Base-by-base conservation (phyloP, 2,113 vertebrate species). In the Phrynosoma platyrhinos region DNA sequence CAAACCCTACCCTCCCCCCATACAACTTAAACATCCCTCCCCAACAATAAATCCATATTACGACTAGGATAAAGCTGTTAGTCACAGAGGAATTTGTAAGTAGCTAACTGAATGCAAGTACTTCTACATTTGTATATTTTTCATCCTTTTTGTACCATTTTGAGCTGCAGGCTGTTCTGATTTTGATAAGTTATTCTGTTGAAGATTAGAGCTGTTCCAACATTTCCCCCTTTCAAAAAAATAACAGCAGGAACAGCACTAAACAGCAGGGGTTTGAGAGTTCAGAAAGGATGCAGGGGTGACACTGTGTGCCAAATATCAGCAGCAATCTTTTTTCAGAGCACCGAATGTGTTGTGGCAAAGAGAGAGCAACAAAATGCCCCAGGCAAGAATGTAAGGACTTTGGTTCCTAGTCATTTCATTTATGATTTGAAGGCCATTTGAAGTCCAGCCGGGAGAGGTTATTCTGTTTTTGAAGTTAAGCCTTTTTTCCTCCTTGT, bases 261-360 rank as follows among this genome's bases (percentile, higher is more conserved):
- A 83, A 66, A n/a, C 42, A 68, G 71, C 71, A 53, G 72, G 71
- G 58, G 27, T 75, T 71, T 92, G 79, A 40, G 89, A 91, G 84
- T 77, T 81, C 76, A 83, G 13, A 0, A 47, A 93, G 25, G 52
- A 74, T 78, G 55, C 78, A 71, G 25, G 3, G 27, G 42, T 81
- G 86, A 90, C 85, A 21, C 32, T 83, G 42, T n/a, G 62, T 72
- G 21, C 62, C 89, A 42, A 85, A 87, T 81, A 58, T 4, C 86
- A 91, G 8, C 5, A 53, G 27, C 71, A 71, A 2, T 90, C 53
- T 85, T 91, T 88, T 30, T 55, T 52, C 80, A 77, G 42, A 86
- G 2, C n/a, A 88, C 66, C 16, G 9, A 64, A 6, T 87, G 25
- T 52, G 74, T 62, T 36, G 36, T 9, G 0, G 47, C 23, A 76